Conservation (phyloP, 2,113 vertebrate genomes). For the Willisornis vidua region DNA sequence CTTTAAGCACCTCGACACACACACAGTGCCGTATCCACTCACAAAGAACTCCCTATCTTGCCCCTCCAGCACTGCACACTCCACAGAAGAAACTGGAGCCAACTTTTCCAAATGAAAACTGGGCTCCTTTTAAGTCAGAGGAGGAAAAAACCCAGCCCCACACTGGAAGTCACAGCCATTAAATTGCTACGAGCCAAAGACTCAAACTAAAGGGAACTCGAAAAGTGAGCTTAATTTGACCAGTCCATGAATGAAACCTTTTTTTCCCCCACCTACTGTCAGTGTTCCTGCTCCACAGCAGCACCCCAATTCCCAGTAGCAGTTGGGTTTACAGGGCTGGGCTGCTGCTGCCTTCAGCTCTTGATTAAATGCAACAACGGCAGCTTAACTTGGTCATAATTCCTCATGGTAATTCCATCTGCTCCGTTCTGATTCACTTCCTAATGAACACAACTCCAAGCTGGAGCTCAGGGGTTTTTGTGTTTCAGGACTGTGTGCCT, state of each 20-base stretch:
- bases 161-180: background rate
- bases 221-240: background rate
- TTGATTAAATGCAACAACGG: background rate
- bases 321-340: background rate
- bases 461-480: background rate
- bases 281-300: accelerated
- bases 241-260: accelerated
- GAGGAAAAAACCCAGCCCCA: background rate
- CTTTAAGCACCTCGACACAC: background rate
- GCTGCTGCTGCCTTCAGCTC: background rate
- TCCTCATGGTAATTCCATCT: background rate
- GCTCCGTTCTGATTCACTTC: background rate
- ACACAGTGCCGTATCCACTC: accelerated
- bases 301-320: accelerated
- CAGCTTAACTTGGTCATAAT: background rate
- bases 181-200: accelerated
- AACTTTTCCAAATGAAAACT: background rate
- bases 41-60: accelerated
- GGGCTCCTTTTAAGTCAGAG: accelerated
- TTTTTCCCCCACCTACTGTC: background rate
- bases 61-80: background rate
- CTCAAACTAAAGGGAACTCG: background rate
- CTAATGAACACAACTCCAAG: background rate
- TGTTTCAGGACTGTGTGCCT: background rate
- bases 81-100: accelerated